A percentile compares a stretch with the other conserved stretches of the same genome.
These are phyloP conservation scores for Grallaria varia DNA, from an alignment of 2,113 vertebrate species.

Conservation along the genomic window DNA sequence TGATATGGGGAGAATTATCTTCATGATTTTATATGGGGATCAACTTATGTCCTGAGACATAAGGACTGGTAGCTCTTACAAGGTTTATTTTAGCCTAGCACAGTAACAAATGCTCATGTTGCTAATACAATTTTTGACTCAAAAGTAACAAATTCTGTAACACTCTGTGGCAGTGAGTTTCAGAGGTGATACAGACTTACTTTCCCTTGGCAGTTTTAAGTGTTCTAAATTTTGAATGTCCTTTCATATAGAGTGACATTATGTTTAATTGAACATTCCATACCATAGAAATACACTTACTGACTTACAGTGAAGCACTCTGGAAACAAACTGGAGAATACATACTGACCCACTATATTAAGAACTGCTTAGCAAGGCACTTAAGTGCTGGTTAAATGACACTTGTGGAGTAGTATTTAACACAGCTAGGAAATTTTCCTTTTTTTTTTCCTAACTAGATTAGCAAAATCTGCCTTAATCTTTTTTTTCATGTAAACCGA, in stretches of 20 bases:
- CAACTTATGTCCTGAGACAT: not conserved
- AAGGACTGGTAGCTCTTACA: not conserved
- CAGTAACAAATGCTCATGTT: not conserved
- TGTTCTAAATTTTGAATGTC: not conserved
- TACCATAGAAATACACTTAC: not conserved
- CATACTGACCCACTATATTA: not conserved
- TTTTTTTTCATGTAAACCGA: not conserved
- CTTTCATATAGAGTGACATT: not conserved
- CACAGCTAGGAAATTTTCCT: not conserved
- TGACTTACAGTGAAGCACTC: not conserved
- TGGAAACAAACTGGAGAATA: not conserved
- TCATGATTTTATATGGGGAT: slow-evolving; percentile 9
- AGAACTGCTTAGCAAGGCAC: not conserved
- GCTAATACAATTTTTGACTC: not conserved
- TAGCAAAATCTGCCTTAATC: slow-evolving; percentile 26
- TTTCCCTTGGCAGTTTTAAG: slow-evolving; percentile 5
- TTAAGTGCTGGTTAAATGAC: slow-evolving; percentile 40
- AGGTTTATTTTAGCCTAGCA: slow-evolving; percentile 41
- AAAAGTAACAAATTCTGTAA: not conserved
- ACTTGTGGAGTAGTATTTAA: slow-evolving; percentile 33
- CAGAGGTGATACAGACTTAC: not conserved
- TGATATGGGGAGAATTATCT: slow-evolving; percentile 19
- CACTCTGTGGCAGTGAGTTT: slow-evolving; percentile 17
- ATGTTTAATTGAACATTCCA: not conserved
- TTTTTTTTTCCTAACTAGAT: not conserved